These are phyloP conservation scores for Diplodus sargus DNA, from an alignment of 2,797 vertebrate genomes.

Conservation along the genomic window DNA sequence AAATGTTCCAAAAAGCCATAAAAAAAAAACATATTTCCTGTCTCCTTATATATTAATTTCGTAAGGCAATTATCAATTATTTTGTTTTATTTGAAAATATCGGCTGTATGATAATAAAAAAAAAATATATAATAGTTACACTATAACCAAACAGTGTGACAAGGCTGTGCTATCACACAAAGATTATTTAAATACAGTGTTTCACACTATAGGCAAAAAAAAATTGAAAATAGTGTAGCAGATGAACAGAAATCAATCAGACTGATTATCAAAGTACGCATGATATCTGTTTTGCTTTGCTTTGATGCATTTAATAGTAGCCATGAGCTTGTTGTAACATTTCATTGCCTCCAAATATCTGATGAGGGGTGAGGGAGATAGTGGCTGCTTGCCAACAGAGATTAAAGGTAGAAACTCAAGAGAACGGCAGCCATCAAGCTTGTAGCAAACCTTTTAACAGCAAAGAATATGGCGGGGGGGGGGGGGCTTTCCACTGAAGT, in stretches of 20 bases:
- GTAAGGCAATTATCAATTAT: not conserved
- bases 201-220: not conserved
- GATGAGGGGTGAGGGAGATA: not conserved
- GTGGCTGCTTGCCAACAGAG: conserved; percentile 1
- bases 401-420: not conserved
- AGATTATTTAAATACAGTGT: not conserved
- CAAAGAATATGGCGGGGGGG: not conserved
- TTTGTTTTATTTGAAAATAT: not conserved
- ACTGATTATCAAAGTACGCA: not conserved
- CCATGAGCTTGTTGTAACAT: not conserved
- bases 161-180: not conserved
- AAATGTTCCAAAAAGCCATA: not conserved
- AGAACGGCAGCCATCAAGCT: not conserved
- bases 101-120: too few relatives aligned
- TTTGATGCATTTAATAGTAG: not conserved
- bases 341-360: not conserved
- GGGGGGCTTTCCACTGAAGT: not conserved
- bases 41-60: too few relatives aligned
- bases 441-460: not conserved
- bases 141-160: too few relatives aligned
- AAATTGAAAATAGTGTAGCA: not conserved
- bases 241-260: not conserved
- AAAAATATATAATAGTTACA: too few relatives aligned
- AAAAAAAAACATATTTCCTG: not conserved
- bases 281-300: not conserved